Evolutionary conservation across 2,797 vertebrate species (phyloP).

Genomic region (Loriculus beryllinus): DNA sequence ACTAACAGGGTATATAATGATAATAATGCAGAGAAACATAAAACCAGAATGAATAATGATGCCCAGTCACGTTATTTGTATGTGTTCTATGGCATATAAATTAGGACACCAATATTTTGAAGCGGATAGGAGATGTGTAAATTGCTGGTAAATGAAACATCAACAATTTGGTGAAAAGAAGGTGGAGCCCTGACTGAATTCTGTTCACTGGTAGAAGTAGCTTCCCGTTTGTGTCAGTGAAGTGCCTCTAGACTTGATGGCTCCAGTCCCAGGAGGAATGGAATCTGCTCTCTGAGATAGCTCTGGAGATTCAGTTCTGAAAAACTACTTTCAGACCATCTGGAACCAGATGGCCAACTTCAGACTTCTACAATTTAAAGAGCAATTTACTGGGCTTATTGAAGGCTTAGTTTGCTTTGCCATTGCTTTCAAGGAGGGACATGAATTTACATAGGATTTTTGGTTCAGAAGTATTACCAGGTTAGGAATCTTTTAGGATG

Average conservation of each 20-base stretch:
- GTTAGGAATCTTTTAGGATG: slow-evolving; percentile 36
- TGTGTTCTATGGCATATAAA: neutral
- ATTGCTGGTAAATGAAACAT: neutral
- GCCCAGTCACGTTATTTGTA: neutral
- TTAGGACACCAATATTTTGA: neutral
- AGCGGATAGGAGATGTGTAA: neutral
- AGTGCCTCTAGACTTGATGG: slow-evolving; percentile 51
- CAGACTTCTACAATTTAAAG: slow-evolving; percentile 52
- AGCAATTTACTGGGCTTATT: slow-evolving; percentile 10
- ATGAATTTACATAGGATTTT: neutral
- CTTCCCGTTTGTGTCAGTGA: slow-evolving; percentile 26
- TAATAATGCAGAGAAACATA: neutral
- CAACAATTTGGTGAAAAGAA: neutral
- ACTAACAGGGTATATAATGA: neutral
- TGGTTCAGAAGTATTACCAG: slow-evolving; percentile 34
- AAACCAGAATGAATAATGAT: neutral
- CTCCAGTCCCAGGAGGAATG: slow-evolving; percentile 45
- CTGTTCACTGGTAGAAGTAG: neutral
- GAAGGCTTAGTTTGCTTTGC: slow-evolving; percentile 12
- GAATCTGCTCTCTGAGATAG: slow-evolving; percentile 40
- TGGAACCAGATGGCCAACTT: slow-evolving; percentile 64
- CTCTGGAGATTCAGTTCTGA: slow-evolving; percentile 44
- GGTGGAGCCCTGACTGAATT: neutral
- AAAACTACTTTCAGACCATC: slow-evolving; percentile 62
- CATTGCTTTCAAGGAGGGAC: neutral